These are phyloP conservation scores for Siniperca obscura DNA, from an alignment of 2,797 vertebrate genomes.

Conservation along the genomic window DNA sequence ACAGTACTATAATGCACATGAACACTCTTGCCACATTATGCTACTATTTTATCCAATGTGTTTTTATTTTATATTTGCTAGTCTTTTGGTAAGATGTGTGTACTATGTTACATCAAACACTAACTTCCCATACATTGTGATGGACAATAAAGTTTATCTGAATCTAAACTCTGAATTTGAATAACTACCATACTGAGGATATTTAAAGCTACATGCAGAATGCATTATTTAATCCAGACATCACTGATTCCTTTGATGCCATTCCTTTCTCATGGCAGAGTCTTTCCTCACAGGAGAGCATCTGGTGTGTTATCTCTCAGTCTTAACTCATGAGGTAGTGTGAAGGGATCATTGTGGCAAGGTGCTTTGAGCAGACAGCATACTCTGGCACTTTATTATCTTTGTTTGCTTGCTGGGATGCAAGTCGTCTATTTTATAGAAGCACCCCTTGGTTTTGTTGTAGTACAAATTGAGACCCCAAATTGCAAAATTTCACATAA, in stretches of 20 bases:
- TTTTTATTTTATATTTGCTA: background rate
- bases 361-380: slow-evolving; percentile 48
- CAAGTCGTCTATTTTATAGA: slow-evolving; percentile 35
- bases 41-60: background rate
- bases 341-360: slow-evolving; percentile 64
- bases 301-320: slow-evolving; percentile 66
- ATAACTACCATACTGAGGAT: slow-evolving; percentile 42
- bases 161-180: slow-evolving; percentile 29
- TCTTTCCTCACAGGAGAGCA: slow-evolving; percentile 69
- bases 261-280: slow-evolving; percentile 54
- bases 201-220: slow-evolving; percentile 67
- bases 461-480: background rate
- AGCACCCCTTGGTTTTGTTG: background rate
- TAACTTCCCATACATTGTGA: slow-evolving; percentile 15
- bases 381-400: slow-evolving; percentile 48
- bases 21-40: background rate
- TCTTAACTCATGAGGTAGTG: slow-evolving; percentile 67
- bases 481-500: slow-evolving; percentile 12
- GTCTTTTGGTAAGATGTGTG: background rate
- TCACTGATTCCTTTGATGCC: slow-evolving; percentile 71
- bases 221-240: slow-evolving; percentile 72
- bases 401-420: slow-evolving; percentile 54
- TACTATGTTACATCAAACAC: slow-evolving; percentile 19
- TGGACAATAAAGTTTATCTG: slow-evolving; percentile 26
- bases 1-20: background rate